A percentile compares a stretch with the other conserved stretches of the same genome.
Evolutionary conservation across 2,797 vertebrate genomes (phyloP).

Genomic region (Harpagifer antarcticus): DNA sequence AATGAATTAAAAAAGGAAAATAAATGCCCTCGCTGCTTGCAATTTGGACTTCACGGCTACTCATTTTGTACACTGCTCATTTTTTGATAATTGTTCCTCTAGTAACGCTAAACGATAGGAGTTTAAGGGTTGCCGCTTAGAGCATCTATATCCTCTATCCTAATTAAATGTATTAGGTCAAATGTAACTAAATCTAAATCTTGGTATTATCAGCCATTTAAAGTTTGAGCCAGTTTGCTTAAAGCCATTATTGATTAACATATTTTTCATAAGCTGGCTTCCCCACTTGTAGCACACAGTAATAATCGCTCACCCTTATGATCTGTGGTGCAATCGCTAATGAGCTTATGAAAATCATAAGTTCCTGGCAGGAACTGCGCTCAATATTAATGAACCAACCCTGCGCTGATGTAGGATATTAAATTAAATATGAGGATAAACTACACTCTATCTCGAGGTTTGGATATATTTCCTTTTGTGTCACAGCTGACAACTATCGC

Average conservation of each 20-base stretch:
- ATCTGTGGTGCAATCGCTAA: constrained; percentile 76
- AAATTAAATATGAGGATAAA: constrained; percentile 56
- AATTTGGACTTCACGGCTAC: constrained; percentile 42
- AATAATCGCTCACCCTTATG: constrained; percentile 71
- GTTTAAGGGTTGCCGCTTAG: constrained; percentile 31
- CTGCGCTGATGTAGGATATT: constrained; percentile 58
- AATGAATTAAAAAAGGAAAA: constrained; percentile 39
- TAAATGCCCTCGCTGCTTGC: constrained; percentile 38
- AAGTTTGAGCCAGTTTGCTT: constrained; percentile 65
- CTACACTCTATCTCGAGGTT: constrained; percentile 33
- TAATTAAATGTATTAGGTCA: constrained; percentile 50
- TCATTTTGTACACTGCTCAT: constrained; percentile 24
- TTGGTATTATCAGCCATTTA: constrained; percentile 50
- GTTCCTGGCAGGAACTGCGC: constrained; percentile 67
- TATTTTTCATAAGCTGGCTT: constrained; percentile 74
- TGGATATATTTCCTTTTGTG: constrained; percentile 43
- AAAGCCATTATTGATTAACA: constrained; percentile 76
- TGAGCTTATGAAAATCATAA: constrained; percentile 80
- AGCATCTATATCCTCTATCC: constrained; percentile 23
- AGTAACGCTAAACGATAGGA: constrained; percentile 25
- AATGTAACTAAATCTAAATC: constrained; percentile 55
- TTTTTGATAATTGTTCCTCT: constrained; percentile 41
- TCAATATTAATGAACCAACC: constrained; percentile 71
- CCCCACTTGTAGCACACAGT: constrained; percentile 63
- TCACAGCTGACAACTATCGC: constrained; percentile 27